Evolutionary conservation across 2,888 invertebrate genomes (phyloP).

Genomic region (Drosophila subsilvestris): DNA sequence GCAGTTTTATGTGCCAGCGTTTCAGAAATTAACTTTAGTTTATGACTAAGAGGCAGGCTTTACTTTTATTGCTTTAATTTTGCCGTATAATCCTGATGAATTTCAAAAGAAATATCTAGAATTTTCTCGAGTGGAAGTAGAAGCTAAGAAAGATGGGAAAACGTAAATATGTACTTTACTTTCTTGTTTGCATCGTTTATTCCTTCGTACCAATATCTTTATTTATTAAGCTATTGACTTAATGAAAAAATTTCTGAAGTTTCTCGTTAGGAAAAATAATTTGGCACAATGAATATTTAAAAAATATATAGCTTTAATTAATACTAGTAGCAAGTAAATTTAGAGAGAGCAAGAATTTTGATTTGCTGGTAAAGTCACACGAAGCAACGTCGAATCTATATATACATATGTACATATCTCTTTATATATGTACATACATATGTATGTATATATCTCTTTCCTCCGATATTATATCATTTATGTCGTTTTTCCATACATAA

Average conservation of each 20-base stretch:
- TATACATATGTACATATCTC: slow-evolving; percentile 4
- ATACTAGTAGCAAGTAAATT: no score
- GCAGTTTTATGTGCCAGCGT: not conserved
- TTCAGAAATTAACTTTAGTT: not conserved
- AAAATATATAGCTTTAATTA: not conserved
- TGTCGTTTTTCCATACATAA: slow-evolving; percentile 22
- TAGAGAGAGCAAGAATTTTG: not conserved
- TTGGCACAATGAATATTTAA: not conserved
- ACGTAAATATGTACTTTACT: no score
- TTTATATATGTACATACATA: no score
- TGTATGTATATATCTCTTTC: slow-evolving; percentile 1
- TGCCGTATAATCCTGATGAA: not conserved
- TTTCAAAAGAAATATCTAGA: not conserved
- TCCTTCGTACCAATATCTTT: not conserved
- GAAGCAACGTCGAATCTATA: slow-evolving; percentile 1
- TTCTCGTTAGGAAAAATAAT: not conserved
- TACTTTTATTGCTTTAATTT: not conserved
- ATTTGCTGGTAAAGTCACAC: not conserved
- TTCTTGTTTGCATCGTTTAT: not conserved
- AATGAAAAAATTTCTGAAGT: not conserved
- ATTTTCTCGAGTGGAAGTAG: not conserved
- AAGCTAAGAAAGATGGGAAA: not conserved
- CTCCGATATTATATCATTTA: slow-evolving; percentile 21
- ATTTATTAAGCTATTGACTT: not conserved
- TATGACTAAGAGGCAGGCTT: not conserved